These are phyloP conservation scores for Chaunax sp. DNA, from an alignment of 2,797 vertebrate species.

Conservation along the genomic window DNA sequence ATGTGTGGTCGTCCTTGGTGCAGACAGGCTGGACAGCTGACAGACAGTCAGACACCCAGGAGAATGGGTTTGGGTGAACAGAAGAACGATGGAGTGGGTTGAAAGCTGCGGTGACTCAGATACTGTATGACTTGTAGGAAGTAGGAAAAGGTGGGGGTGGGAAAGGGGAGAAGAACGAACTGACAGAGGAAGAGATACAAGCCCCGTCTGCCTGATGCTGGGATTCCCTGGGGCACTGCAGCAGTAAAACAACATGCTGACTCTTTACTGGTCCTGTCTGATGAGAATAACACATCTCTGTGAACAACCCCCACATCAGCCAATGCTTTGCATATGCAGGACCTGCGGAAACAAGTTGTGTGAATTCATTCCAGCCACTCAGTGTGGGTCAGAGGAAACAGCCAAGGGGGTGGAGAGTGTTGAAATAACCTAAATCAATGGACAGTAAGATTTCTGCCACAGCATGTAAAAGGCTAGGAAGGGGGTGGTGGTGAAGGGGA, in stretches of 20 bases:
- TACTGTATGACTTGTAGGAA: constrained; percentile 49
- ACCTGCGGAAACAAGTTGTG: constrained; percentile 46
- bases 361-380: constrained; percentile 37
- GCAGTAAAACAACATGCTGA: constrained; percentile 83
- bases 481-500: background rate
- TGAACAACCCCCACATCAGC: constrained; percentile 65
- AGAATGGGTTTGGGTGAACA: constrained; percentile 35
- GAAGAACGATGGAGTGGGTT: constrained; percentile 52
- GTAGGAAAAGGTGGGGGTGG: constrained; percentile 50
- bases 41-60: constrained; percentile 61
- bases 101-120: constrained; percentile 60
- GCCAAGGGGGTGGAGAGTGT: constrained; percentile 45
- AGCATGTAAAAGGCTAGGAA: constrained; percentile 6
- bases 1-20: constrained; percentile 67
- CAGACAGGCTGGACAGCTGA: constrained; percentile 59
- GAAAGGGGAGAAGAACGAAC: constrained; percentile 58
- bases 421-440: constrained; percentile 54
- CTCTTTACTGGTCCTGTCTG: constrained; percentile 75
- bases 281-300: constrained; percentile 84
- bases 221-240: constrained; percentile 65
- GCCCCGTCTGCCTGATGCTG: constrained; percentile 74
- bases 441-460: constrained; percentile 37
- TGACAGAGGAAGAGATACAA: constrained; percentile 75
- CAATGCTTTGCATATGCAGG: constrained; percentile 54
- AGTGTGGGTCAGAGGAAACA: constrained; percentile 54